Conservation (phyloP, 2,797 vertebrate genomes). For the Parambassis ranga region DNA sequence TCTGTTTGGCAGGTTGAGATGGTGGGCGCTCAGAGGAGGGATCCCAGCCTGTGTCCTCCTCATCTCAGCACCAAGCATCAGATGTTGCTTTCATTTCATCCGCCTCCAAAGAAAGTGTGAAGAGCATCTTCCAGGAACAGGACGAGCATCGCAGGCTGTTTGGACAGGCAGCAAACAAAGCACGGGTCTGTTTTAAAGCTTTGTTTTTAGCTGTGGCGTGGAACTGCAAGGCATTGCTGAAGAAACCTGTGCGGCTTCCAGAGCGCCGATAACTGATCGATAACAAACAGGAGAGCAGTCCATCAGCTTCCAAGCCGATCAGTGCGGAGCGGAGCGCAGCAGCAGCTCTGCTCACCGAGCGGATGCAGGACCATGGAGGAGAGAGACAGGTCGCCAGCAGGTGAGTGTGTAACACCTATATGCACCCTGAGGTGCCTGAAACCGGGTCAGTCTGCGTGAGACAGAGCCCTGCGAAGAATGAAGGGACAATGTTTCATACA, state of each 20-base stretch:
- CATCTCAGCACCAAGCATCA: constrained; percentile 36
- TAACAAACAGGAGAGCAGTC: constrained; percentile 2
- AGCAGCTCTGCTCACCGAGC: constrained; percentile 62
- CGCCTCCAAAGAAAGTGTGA: constrained; percentile 40
- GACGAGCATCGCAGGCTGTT: constrained; percentile 13
- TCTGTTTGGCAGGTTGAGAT: constrained; percentile 62
- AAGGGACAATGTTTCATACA: too few relatives aligned
- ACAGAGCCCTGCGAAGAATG: background rate
- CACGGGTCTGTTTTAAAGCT: constrained; percentile 6
- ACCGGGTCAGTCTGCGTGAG: constrained; percentile 13
- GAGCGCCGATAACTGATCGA: background rate
- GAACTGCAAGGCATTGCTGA: background rate
- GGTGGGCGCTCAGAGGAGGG: constrained; percentile 55
- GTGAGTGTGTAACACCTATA: constrained; percentile 56
- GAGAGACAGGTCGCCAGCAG: constrained; percentile 82
- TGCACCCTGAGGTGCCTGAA: constrained; percentile 30
- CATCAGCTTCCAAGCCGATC: constrained; percentile 11
- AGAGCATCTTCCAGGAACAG: constrained; percentile 29
- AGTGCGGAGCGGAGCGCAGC: constrained; percentile 44
- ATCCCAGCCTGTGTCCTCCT: constrained; percentile 51
- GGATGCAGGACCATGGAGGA: constrained; percentile 84
- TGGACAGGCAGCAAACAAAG: background rate
- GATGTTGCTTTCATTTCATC: constrained; percentile 49
- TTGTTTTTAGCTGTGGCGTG: background rate
- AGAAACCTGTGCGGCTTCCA: too few relatives aligned